Conservation (phyloP, 2,888 invertebrate genomes). For the Furcula furcula region DNA sequence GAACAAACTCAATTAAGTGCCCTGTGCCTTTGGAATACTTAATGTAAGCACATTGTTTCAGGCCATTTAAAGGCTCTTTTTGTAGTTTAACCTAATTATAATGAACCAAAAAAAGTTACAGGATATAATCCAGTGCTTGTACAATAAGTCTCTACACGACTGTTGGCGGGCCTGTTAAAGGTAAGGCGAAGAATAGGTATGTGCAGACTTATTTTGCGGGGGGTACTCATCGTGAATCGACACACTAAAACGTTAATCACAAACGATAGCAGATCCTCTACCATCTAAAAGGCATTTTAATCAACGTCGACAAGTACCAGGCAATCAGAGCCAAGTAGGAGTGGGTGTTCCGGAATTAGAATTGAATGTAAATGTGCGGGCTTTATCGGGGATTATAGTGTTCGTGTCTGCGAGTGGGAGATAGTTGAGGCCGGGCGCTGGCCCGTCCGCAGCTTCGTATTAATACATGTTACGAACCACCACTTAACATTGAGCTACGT, state of each 20-base stretch:
- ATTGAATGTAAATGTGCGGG: constrained; percentile 84
- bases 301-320: constrained; percentile 71
- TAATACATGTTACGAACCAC: constrained; percentile 50
- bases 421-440: constrained; percentile 67
- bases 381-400: constrained; percentile 83
- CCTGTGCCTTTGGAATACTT: constrained; percentile 70
- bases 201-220: not conserved
- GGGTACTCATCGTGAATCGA: too few relatives aligned
- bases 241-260: not conserved
- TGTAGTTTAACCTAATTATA: constrained; percentile 21
- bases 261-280: constrained; percentile 22
- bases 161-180: too few relatives aligned
- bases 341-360: constrained; percentile 75
- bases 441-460: constrained; percentile 57
- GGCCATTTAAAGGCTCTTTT: constrained; percentile 16
- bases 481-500: constrained; percentile 35
- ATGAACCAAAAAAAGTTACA: too few relatives aligned
- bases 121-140: too few relatives aligned
- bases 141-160: too few relatives aligned
- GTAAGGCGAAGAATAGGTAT: too few relatives aligned
- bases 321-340: constrained; percentile 73
- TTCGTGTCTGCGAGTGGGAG: constrained; percentile 75
- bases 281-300: constrained; percentile 60
- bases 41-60: constrained; percentile 40
- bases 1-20: constrained; percentile 81